A percentile compares a stretch with the other conserved stretches of the same genome.
Evolutionary conservation across 2,888 invertebrate species (phyloP).

Genomic region (Melinaea menophilus): DNA sequence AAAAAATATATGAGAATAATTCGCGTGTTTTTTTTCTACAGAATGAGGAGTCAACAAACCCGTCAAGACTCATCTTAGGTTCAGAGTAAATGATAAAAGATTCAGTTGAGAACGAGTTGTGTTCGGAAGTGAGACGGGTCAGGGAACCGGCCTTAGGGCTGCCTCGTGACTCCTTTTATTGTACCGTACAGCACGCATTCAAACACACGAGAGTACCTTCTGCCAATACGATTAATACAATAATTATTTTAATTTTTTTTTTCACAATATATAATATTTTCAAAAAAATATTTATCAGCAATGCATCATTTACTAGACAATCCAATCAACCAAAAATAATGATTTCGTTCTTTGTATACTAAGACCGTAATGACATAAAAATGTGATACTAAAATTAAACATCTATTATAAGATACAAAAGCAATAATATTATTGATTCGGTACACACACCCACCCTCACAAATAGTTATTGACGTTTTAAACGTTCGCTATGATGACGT

Average conservation of each 20-base stretch:
- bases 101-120: slow-evolving; percentile 40
- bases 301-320: too few relatives aligned
- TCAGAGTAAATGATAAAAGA: slow-evolving; percentile 19
- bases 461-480: slow-evolving; percentile 26
- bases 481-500: slow-evolving; percentile 26
- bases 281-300: too few relatives aligned
- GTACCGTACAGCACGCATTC: slow-evolving; percentile 44
- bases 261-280: too few relatives aligned
- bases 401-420: slow-evolving; percentile 22
- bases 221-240: too few relatives aligned
- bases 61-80: slow-evolving; percentile 1
- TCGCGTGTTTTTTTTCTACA: too few relatives aligned
- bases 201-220: slow-evolving; percentile 29
- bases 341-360: neutral
- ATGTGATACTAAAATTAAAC: slow-evolving; percentile 16
- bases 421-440: slow-evolving; percentile 17
- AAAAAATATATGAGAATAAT: too few relatives aligned
- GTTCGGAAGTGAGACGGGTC: slow-evolving; percentile 39
- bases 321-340: too few relatives aligned
- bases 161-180: slow-evolving; percentile 40
- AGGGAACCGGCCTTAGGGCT: slow-evolving; percentile 40
- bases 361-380: slow-evolving; percentile 8
- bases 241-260: too few relatives aligned
- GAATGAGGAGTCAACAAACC: neutral
- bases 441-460: slow-evolving; percentile 19